phyloP scores from a whole-genome alignment of 2,113 vertebrate species.

The Petromus typicus region DNA sequence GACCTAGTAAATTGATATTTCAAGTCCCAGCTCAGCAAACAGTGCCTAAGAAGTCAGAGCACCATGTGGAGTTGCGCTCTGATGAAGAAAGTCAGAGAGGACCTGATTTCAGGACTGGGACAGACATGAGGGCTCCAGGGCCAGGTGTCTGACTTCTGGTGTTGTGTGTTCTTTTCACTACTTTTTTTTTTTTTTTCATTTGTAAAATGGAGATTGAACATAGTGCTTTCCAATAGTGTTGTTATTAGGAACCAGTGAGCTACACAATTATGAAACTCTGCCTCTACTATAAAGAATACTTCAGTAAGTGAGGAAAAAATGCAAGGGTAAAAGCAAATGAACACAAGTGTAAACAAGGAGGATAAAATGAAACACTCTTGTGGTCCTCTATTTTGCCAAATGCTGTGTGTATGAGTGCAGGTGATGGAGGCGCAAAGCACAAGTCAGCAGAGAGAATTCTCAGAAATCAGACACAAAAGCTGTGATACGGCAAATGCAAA shows the following conservation, averaged over 20 bases:
- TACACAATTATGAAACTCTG: background rate
- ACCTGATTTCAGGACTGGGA: background rate
- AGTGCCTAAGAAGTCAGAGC: background rate
- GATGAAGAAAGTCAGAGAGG: background rate
- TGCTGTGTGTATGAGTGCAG: background rate
- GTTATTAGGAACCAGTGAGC: background rate
- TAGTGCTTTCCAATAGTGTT: background rate
- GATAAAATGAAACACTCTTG: background rate
- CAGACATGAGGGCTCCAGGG: no score
- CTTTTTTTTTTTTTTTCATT: background rate
- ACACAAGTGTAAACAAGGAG: background rate
- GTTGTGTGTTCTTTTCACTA: background rate
- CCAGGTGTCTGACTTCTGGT: background rate
- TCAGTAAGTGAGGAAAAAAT: background rate
- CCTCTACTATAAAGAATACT: background rate
- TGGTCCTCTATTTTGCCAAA: background rate
- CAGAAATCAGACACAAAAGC: background rate
- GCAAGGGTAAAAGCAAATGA: background rate
- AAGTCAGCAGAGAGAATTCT: background rate
- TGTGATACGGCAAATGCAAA: constrained; percentile 1
- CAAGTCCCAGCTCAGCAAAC: background rate
- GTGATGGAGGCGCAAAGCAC: background rate
- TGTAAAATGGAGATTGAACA: background rate
- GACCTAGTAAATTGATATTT: background rate
- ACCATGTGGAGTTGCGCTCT: background rate